Percentiles rank a stretch among this genome's conserved stretches.
phyloP scores from a whole-genome alignment of 2,888 invertebrate species.

The Adelognathus sp. region DNA sequence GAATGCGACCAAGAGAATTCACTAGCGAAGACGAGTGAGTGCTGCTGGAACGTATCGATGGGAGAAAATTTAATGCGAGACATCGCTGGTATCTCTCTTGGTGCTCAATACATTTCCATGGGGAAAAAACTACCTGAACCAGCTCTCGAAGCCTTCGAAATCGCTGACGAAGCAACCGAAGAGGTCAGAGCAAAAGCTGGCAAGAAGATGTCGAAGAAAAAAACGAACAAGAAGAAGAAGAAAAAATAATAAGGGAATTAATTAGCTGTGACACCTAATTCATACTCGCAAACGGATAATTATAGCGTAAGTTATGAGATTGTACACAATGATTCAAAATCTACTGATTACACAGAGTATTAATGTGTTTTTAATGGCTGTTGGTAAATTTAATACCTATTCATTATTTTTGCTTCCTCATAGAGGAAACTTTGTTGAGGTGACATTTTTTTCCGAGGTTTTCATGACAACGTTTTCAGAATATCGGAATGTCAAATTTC shows the following conservation, averaged over 20 bases:
- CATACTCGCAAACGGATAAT: neutral
- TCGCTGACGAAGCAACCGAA: neutral
- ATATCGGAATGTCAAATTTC: no score
- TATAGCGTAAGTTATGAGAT: conserved; percentile 37
- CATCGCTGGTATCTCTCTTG: conserved; percentile 60
- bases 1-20: neutral
- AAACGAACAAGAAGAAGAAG: conserved; percentile 24
- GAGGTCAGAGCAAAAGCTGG: neutral
- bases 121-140: conserved; percentile 58
- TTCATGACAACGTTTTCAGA: no score
- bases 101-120: conserved; percentile 47
- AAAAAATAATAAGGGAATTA: neutral
- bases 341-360: neutral
- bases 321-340: neutral
- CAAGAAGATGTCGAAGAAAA: conserved; percentile 19
- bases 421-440: no score
- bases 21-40: neutral
- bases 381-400: no score
- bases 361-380: no score
- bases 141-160: conserved; percentile 30
- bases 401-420: no score
- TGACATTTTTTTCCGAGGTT: no score
- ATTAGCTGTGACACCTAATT: conserved; percentile 10
- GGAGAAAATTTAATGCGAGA: conserved; percentile 49
- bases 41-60: neutral